Evolutionary conservation across 2,113 vertebrate species (phyloP).

Genomic region (Ia io): DNA sequence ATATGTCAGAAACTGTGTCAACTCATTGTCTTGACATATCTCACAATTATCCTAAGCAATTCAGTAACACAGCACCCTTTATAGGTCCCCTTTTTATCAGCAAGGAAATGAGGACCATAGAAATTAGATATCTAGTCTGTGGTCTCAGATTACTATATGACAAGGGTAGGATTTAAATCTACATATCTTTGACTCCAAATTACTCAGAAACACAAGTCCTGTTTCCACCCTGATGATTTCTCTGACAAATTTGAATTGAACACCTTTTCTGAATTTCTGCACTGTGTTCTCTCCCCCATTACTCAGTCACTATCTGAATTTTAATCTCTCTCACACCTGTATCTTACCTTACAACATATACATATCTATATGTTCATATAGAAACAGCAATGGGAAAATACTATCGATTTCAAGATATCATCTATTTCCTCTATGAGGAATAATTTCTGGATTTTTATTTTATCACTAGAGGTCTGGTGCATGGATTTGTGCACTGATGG

Average conservation of each 20-base stretch:
- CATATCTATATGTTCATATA: background rate
- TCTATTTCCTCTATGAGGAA: background rate
- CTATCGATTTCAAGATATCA: background rate
- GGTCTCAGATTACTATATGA: background rate
- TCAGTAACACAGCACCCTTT: background rate
- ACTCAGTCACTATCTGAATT: background rate
- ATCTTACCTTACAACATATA: background rate
- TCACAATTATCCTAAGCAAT: background rate
- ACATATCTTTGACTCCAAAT: background rate
- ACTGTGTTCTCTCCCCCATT: background rate
- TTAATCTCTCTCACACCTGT: background rate
- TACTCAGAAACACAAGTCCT: background rate
- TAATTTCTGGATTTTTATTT: background rate
- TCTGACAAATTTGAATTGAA: background rate
- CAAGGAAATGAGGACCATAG: background rate
- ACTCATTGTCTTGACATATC: background rate
- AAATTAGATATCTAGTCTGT: background rate
- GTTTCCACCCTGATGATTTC: background rate
- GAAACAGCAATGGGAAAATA: background rate
- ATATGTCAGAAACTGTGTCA: background rate
- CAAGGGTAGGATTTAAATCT: background rate
- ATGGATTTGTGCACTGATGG: no score
- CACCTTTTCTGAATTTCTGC: background rate
- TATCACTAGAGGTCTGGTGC: no score
- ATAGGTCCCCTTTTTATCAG: background rate